A percentile compares a stretch with the other conserved stretches of the same genome.
Conservation (phyloP, 2,888 invertebrate genomes). For the Amphipoea oculea region DNA sequence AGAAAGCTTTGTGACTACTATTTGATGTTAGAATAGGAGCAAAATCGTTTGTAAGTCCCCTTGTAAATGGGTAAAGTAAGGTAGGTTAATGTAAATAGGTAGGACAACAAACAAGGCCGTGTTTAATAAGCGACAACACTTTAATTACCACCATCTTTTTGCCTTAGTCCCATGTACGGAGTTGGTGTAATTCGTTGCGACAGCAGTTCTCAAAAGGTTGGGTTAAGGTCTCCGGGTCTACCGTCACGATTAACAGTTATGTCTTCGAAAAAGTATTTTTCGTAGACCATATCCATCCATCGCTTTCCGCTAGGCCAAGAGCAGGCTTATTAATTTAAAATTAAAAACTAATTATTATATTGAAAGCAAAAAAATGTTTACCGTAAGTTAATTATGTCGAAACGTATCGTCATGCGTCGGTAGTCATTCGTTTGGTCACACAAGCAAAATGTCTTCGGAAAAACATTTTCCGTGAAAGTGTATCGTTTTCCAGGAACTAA, state of each 20-base stretch:
- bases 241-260: not conserved
- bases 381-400: not conserved
- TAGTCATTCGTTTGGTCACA: not conserved
- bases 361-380: not conserved
- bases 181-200: not conserved
- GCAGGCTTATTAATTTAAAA: not conserved
- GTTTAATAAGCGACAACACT: not conserved
- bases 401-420: not conserved
- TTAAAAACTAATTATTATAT: not conserved
- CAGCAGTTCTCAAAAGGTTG: not conserved
- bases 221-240: not conserved
- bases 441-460: slow-evolving; percentile 14
- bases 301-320: not conserved
- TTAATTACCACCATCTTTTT: not conserved
- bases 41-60: not conserved
- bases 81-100: not conserved
- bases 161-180: not conserved
- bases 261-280: not conserved
- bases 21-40: not conserved
- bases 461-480: slow-evolving; percentile 31
- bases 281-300: not conserved
- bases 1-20: not conserved
- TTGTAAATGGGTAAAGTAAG: not conserved
- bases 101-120: not conserved
- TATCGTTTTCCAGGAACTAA: slow-evolving; percentile 22